These are phyloP conservation scores for Lithosia quadra DNA, from an alignment of 2,888 invertebrate species.

Conservation along the genomic window DNA sequence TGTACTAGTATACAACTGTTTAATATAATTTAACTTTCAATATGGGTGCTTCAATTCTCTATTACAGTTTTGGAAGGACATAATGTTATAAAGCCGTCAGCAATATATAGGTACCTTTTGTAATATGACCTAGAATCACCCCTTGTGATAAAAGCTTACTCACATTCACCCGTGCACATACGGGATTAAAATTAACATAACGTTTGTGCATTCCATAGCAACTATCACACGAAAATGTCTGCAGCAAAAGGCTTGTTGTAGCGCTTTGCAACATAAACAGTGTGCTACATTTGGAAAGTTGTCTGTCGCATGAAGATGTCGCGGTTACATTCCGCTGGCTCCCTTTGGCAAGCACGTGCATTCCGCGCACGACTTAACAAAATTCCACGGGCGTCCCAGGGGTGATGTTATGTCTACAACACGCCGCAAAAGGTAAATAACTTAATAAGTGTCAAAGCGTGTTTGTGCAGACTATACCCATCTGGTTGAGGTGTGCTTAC, in stretches of 20 bases:
- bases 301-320: slow-evolving; percentile 79
- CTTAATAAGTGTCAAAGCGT: slow-evolving; percentile 69
- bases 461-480: slow-evolving; percentile 10
- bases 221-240: slow-evolving; percentile 40
- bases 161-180: slow-evolving; percentile 1
- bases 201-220: slow-evolving; percentile 27
- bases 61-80: too few species aligned
- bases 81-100: background rate
- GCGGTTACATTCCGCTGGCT: slow-evolving; percentile 71
- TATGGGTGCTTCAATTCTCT: too few species aligned
- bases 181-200: slow-evolving; percentile 11
- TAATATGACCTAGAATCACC: background rate
- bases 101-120: background rate
- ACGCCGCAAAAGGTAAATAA: slow-evolving; percentile 68
- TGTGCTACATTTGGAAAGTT: slow-evolving; percentile 67
- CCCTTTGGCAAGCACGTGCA: slow-evolving; percentile 73
- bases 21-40: too few species aligned
- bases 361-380: slow-evolving; percentile 70
- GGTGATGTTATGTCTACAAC: slow-evolving; percentile 48
- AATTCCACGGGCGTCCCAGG: slow-evolving; percentile 59
- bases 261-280: slow-evolving; percentile 55
- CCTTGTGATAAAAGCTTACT: slow-evolving; percentile 6
- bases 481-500: background rate
- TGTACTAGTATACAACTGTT: too few species aligned
- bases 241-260: slow-evolving; percentile 41